Base-by-base conservation (phyloP, 2,888 invertebrate species). In the Andrena chrysosceles region DNA sequence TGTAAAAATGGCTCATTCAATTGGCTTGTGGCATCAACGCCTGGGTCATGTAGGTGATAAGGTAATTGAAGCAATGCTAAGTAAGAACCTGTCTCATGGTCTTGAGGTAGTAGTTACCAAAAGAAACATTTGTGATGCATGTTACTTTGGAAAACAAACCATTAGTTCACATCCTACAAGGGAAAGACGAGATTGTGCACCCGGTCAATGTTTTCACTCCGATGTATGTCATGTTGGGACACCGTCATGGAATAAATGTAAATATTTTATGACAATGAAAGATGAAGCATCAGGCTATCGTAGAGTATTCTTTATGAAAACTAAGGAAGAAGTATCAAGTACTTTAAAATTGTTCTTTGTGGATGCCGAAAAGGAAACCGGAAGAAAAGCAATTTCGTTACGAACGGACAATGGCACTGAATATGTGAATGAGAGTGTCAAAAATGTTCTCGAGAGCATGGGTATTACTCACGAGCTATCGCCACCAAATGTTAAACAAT, bases 401-500 rank as follows among this genome's bases (percentile, higher is more conserved):
- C 77, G 91, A 49, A 81, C 84, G 0, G 89, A 91, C 69, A 89
- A 89, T 42, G 88, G 89, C 16, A 71, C 70, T 2, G 90, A 91
- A 33, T 91, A 85, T 70, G 33, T 78, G 7, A 83, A 76, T 52
- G 23, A 82, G 0, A 66, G 81, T 10, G 85, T 91, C 26, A 71
- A 8, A 31, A 4, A 77, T 6, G 13, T 77, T 33, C 77, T 77
- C 3, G 66, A 35, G 20, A 29, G 26, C 1, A 48, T 64, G 59
- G 35, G 3, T 1, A 71, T 77, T 49, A 63, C 66, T 10, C 92
- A 93, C 80, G 88, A 93, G 79, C 78, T 74, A 16, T 89, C 92
- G 0, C 84, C 85, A 0, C 85, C 91, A 0, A 91, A 93, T 60
- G 91, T 86, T 0, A 93, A 91, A 1, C 85, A 93, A 70, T 91